Conservation (phyloP, 2,797 vertebrate species). For the Xenopus petersii region DNA sequence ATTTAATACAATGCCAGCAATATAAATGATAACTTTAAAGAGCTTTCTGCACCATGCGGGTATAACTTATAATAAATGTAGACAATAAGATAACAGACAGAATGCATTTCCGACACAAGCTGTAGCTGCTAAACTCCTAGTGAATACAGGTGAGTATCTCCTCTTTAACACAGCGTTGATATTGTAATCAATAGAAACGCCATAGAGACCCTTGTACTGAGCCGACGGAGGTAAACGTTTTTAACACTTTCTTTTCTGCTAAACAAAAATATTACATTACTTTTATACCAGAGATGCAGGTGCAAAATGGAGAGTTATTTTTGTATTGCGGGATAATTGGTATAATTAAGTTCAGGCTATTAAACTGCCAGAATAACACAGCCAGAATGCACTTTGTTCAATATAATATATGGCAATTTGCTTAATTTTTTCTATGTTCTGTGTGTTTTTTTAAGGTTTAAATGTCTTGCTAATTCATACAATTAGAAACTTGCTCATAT, state of each 20-base stretch:
- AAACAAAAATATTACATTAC: slow-evolving; percentile 45
- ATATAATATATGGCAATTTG: slow-evolving; percentile 39
- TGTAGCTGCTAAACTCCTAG: too few relatives aligned
- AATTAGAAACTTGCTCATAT: not conserved
- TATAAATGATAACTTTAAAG: too few relatives aligned
- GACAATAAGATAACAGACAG: too few relatives aligned
- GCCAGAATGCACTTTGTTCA: slow-evolving; percentile 18
- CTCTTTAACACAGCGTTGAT: too few relatives aligned
- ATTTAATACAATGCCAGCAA: too few relatives aligned
- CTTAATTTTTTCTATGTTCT: slow-evolving; percentile 31
- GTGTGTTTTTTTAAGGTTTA: slow-evolving; percentile 22
- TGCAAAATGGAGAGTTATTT: slow-evolving; percentile 42
- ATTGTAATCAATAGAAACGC: too few relatives aligned
- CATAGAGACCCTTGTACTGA: not conserved
- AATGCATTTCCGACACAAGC: too few relatives aligned
- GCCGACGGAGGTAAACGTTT: not conserved
- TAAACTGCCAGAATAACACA: slow-evolving; percentile 46
- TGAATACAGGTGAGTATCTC: too few relatives aligned
- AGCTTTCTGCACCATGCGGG: too few relatives aligned
- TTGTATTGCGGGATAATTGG: slow-evolving; percentile 42
- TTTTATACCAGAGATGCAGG: slow-evolving; percentile 40
- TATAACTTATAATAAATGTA: too few relatives aligned
- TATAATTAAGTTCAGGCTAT: slow-evolving; percentile 44
- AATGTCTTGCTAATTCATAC: slow-evolving; percentile 20
- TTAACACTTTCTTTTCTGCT: slow-evolving; percentile 14